Conservation (phyloP, 2,888 invertebrate species). For the Ectobius pallidus region DNA sequence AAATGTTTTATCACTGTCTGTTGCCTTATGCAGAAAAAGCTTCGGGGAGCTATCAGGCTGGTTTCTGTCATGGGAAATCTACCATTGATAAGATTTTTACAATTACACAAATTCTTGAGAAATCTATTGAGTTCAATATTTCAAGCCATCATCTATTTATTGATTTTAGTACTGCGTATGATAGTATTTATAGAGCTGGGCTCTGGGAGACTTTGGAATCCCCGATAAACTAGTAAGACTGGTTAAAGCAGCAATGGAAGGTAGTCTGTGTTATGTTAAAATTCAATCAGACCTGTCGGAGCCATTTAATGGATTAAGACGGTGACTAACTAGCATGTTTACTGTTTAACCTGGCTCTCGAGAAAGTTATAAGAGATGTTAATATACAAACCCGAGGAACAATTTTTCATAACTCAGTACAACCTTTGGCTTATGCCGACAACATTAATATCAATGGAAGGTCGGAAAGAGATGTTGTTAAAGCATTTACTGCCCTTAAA, state of each 20-base stretch:
- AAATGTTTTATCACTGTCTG: neutral
- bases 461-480: too few species aligned
- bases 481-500: too few species aligned
- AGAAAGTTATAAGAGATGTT: too few species aligned
- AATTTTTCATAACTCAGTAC: too few species aligned
- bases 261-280: neutral
- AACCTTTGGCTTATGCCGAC: too few species aligned
- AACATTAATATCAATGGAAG: too few species aligned
- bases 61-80: neutral
- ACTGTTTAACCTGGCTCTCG: too few species aligned
- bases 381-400: too few species aligned
- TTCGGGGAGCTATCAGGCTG: neutral
- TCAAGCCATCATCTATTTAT: neutral
- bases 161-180: neutral
- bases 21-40: neutral
- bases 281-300: neutral
- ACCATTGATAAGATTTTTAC: neutral
- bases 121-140: neutral
- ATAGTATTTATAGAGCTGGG: neutral
- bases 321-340: too few species aligned
- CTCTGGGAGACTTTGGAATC: neutral
- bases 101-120: neutral
- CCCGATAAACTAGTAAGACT: neutral
- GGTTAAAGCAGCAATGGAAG: neutral
- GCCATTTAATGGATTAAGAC: neutral